Conservation (phyloP, 1,140 invertebrate species). For the Drosophila pruinosa region DNA sequence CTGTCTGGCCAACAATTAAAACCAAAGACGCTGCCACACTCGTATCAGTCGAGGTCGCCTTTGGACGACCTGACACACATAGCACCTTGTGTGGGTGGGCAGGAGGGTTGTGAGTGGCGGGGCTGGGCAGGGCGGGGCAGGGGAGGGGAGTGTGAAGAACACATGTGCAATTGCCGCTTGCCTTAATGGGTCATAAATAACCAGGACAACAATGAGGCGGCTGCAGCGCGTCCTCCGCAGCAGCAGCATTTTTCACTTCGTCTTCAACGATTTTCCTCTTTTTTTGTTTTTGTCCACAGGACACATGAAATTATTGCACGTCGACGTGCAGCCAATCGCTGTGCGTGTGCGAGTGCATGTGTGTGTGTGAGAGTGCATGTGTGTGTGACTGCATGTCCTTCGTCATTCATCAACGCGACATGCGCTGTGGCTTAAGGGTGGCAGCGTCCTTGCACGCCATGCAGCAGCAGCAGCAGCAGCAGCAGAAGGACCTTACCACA, state of each 20-base stretch:
- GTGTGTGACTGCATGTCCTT: conserved; percentile 64
- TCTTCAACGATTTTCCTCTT: conserved; percentile 13
- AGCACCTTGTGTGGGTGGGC: conserved; percentile 27
- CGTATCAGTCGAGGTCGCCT: conserved; percentile 28
- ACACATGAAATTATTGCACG: conserved; percentile 75
- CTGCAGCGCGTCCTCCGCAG: conserved; percentile 57
- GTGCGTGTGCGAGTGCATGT: conserved; percentile 62
- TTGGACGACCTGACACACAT: conserved; percentile 61
- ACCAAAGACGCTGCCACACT: conserved; percentile 33
- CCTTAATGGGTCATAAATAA: conserved; percentile 80
- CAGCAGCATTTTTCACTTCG: conserved; percentile 12
- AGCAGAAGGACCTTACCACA: background rate
- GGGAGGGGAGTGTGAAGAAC: conserved; percentile 63
- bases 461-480: background rate
- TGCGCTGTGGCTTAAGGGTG: conserved; percentile 75
- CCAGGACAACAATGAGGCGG: conserved; percentile 74
- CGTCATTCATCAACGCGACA: conserved; percentile 70
- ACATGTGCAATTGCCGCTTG: conserved; percentile 80
- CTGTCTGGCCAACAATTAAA: conserved; percentile 59
- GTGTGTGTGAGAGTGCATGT: conserved; percentile 44
- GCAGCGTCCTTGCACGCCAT: conserved; percentile 31
- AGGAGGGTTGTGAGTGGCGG: background rate
- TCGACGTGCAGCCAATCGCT: conserved; percentile 76
- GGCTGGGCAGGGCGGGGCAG: background rate
- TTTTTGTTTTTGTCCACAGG: conserved; percentile 44